Evolutionary conservation across 2,113 vertebrate genomes (phyloP).

Genomic region (Asarcornis scutulata): DNA sequence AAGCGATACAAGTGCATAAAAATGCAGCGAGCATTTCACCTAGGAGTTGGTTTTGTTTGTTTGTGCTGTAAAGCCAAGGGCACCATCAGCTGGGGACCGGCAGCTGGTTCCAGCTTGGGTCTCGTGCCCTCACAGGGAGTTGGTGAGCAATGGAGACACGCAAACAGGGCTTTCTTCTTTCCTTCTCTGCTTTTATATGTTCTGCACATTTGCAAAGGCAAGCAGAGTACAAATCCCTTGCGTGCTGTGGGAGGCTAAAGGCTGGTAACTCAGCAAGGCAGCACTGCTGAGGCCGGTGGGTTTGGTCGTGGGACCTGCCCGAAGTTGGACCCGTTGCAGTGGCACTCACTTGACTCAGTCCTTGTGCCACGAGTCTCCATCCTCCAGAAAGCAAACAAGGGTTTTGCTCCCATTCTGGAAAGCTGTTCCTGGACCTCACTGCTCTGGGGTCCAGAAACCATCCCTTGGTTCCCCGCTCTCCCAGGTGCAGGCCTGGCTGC

Average conservation of each 20-base stretch:
- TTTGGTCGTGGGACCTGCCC: neutral
- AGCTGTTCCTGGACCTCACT: neutral
- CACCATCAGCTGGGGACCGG: neutral
- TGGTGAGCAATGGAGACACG: too few relatives aligned
- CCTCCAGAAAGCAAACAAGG: neutral
- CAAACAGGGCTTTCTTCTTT: neutral
- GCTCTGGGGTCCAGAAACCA: neutral
- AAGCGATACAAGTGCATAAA: neutral
- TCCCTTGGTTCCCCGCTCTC: neutral
- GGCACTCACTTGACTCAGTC: neutral
- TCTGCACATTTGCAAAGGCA: neutral
- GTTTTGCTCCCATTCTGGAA: neutral
- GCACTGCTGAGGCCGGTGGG: neutral
- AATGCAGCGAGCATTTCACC: neutral
- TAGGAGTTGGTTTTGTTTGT: neutral
- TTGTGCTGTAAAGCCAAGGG: neutral
- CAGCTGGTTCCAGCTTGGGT: neutral
- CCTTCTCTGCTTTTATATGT: neutral
- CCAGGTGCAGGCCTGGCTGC: neutral
- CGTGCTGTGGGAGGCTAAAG: rapidly evolving
- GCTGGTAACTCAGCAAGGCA: neutral
- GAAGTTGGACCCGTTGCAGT: neutral
- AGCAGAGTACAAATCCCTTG: neutral
- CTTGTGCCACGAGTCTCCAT: neutral
- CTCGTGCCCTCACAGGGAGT: neutral